phyloP scores from a whole-genome alignment of 1,140 invertebrate species.

The Melitaea cinxia region DNA sequence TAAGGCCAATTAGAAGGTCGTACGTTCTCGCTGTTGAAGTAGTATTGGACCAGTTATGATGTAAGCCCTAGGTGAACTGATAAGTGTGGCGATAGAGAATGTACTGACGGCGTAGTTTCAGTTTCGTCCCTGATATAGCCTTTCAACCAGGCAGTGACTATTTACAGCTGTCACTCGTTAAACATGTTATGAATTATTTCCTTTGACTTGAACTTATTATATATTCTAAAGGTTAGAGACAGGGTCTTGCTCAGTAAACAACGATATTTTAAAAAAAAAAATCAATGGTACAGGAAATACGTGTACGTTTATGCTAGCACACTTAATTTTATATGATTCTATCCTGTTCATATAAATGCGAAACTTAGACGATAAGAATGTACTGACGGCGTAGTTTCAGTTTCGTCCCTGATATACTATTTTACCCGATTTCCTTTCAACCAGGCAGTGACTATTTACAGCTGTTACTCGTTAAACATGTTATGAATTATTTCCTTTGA shows the following conservation, averaged over 20 bases:
- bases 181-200: constrained; percentile 11
- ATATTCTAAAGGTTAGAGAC: constrained; percentile 2
- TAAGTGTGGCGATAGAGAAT: constrained; percentile 10
- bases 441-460: background rate
- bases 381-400: constrained; percentile 5
- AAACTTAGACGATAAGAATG: constrained; percentile 14
- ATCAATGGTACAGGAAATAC: background rate
- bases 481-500: constrained; percentile 16
- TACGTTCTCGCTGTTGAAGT: background rate
- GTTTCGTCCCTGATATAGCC: constrained; percentile 8
- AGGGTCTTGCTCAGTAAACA: background rate
- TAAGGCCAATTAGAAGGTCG: too few relatives aligned
- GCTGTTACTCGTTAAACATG: background rate
- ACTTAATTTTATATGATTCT: background rate
- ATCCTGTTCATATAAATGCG: too few relatives aligned
- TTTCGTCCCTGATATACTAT: constrained; percentile 10
- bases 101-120: constrained; percentile 6
- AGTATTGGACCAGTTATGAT: background rate
- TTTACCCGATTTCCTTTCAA: too few relatives aligned
- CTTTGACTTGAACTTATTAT: constrained; percentile 10
- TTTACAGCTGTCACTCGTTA: constrained; percentile 5
- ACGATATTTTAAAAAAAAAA: background rate
- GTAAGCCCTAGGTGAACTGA: constrained; percentile 7
- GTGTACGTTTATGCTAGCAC: background rate
- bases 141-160: background rate